Evolutionary conservation across 2,888 invertebrate genomes (phyloP).

Genomic region (Tachina fera): DNA sequence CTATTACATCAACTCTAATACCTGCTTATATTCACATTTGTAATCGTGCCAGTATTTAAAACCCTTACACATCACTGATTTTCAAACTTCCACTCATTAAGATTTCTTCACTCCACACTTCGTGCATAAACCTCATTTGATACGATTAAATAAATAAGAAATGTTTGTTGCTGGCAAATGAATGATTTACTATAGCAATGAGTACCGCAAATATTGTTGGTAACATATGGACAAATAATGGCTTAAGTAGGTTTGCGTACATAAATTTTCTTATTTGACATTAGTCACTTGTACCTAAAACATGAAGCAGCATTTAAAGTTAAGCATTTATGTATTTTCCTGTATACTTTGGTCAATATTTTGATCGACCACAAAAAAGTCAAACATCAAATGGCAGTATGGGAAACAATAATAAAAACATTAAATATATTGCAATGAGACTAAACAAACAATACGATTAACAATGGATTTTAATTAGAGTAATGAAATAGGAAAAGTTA

Average conservation of each 20-base stretch:
- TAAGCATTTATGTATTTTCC: conserved; percentile 12
- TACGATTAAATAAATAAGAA: conserved; percentile 62
- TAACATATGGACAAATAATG: conserved; percentile 80
- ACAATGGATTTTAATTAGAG: conserved; percentile 71
- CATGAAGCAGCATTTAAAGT: conserved; percentile 14
- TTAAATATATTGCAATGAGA: conserved; percentile 61
- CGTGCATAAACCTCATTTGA: conserved; percentile 65
- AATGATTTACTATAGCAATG: conserved; percentile 28
- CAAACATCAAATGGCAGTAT: conserved; percentile 56
- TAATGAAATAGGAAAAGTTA: conserved; percentile 47
- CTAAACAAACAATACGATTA: conserved; percentile 58
- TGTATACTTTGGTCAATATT: conserved; percentile 63
- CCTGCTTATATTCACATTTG: background rate
- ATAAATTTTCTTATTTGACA: conserved; percentile 35
- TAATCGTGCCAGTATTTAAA: background rate
- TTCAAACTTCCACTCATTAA: conserved; percentile 24
- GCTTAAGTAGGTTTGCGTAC: conserved; percentile 61
- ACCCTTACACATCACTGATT: conserved; percentile 48
- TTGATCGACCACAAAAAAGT: conserved; percentile 69
- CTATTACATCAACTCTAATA: background rate
- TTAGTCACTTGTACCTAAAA: conserved; percentile 37
- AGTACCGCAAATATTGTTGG: conserved; percentile 60
- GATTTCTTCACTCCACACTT: conserved; percentile 28
- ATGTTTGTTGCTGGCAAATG: conserved; percentile 16
- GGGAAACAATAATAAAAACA: conserved; percentile 55